phyloP scores from a whole-genome alignment of 2,113 vertebrate genomes.

The Corapipo altera region DNA sequence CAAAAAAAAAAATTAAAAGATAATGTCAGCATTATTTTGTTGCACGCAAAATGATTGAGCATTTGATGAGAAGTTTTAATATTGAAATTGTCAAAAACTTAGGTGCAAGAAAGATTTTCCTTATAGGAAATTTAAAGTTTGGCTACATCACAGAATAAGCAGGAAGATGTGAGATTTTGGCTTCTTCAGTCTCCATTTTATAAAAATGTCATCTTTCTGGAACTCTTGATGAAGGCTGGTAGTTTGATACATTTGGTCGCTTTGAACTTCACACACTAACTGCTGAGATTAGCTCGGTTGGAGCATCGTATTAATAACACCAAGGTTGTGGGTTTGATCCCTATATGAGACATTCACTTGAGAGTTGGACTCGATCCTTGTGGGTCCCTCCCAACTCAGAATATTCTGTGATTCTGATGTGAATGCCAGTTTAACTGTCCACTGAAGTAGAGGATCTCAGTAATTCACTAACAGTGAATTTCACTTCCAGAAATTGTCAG shows the following conservation, averaged over 20 bases:
- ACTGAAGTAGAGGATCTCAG: background rate
- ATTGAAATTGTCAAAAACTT: background rate
- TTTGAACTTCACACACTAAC: background rate
- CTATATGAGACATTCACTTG: background rate
- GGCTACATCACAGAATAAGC: background rate
- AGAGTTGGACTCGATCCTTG: background rate
- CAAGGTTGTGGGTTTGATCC: background rate
- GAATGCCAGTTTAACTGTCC: background rate
- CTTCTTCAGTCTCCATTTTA: background rate
- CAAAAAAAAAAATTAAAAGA: constrained; percentile 10
- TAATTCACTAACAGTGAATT: background rate
- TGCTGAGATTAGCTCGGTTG: background rate
- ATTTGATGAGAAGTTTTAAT: background rate
- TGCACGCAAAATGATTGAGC: background rate
- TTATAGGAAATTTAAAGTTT: background rate
- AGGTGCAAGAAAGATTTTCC: background rate
- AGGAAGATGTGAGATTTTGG: background rate
- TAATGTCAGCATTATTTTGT: background rate
- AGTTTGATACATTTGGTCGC: background rate
- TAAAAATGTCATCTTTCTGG: background rate
- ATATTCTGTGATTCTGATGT: background rate
- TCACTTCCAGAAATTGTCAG: background rate
- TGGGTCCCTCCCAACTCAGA: background rate
- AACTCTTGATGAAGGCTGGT: background rate
- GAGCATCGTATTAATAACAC: background rate